These are phyloP conservation scores for Luffia ferchaultella DNA, from an alignment of 2,888 invertebrate species.

Conservation along the genomic window DNA sequence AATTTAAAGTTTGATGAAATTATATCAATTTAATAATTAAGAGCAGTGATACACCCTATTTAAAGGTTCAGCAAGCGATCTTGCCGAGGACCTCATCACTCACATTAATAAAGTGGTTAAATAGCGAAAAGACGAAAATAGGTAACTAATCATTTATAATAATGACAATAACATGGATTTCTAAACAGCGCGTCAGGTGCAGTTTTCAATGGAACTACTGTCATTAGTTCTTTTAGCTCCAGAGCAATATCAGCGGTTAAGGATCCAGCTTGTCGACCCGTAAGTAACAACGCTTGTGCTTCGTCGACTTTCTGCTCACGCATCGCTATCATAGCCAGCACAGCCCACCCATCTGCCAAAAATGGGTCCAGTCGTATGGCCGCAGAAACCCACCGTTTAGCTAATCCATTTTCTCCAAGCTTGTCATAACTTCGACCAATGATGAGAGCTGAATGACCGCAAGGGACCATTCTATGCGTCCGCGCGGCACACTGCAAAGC, in stretches of 20 bases:
- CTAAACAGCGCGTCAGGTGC: conserved; percentile 37
- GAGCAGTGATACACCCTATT: too few species aligned
- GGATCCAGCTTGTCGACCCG: conserved; percentile 42
- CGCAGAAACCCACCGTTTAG: conserved; percentile 44
- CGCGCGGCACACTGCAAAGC: conserved; percentile 48
- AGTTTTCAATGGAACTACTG: conserved; percentile 27
- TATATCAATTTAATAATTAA: too few species aligned
- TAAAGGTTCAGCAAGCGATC: too few species aligned
- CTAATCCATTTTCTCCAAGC: conserved; percentile 29
- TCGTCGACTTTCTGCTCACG: conserved; percentile 31
- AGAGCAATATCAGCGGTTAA: conserved; percentile 35
- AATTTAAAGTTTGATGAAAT: too few species aligned
- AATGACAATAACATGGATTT: conserved; percentile 39
- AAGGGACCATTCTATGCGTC: conserved; percentile 40
- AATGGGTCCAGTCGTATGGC: conserved; percentile 45
- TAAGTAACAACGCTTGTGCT: conserved; percentile 40
- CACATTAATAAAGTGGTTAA: too few species aligned
- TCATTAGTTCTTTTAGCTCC: conserved; percentile 30
- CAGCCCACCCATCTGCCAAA: conserved; percentile 50
- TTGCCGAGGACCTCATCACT: too few species aligned
- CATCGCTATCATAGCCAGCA: conserved; percentile 41
- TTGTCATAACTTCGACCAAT: conserved; percentile 37
- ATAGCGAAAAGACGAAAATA: too few species aligned
- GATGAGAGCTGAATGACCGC: conserved; percentile 38
- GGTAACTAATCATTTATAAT: conserved; percentile 16